phyloP scores from a whole-genome alignment of 2,888 invertebrate genomes.

The Heterodera filipjevi region DNA sequence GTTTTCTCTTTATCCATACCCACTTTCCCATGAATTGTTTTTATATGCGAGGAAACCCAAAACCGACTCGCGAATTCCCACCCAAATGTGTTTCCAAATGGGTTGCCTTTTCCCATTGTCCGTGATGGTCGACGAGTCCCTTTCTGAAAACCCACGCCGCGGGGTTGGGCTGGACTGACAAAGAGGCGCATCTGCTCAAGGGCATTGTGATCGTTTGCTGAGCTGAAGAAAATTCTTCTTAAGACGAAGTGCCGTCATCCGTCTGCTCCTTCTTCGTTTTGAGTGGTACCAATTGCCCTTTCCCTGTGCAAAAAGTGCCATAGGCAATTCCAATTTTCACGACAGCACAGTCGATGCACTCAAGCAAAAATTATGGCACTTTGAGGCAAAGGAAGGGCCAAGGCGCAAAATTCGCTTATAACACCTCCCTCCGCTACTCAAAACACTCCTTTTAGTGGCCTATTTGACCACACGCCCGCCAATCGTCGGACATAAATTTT shows the following conservation, averaged over 20 bases:
- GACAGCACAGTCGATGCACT: not conserved
- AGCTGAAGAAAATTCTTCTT: not conserved
- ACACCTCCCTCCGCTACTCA: not conserved
- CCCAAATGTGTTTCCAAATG: not conserved
- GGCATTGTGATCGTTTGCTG: not conserved
- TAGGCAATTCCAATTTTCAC: not conserved
- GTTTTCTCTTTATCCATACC: not conserved
- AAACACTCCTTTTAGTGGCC: not conserved
- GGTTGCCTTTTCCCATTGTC: not conserved
- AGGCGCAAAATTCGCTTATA: not conserved
- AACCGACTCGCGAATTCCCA: not conserved
- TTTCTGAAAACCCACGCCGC: not conserved
- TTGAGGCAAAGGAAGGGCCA: not conserved
- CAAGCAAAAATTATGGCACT: conserved; percentile 9
- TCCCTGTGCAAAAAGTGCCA: not conserved
- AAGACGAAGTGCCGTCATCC: not conserved
- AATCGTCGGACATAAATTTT: not conserved
- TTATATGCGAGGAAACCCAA: not conserved
- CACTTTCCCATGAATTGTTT: conserved; percentile 4
- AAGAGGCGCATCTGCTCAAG: too few species aligned
- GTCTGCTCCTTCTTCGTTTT: not conserved
- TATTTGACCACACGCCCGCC: not conserved
- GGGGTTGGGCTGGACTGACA: not conserved
- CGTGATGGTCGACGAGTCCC: not conserved
- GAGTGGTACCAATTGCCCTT: not conserved